A percentile compares a stretch with the other conserved stretches of the same genome.
phyloP scores from a whole-genome alignment of 2,888 invertebrate species.

The Sisyra terminalis region DNA sequence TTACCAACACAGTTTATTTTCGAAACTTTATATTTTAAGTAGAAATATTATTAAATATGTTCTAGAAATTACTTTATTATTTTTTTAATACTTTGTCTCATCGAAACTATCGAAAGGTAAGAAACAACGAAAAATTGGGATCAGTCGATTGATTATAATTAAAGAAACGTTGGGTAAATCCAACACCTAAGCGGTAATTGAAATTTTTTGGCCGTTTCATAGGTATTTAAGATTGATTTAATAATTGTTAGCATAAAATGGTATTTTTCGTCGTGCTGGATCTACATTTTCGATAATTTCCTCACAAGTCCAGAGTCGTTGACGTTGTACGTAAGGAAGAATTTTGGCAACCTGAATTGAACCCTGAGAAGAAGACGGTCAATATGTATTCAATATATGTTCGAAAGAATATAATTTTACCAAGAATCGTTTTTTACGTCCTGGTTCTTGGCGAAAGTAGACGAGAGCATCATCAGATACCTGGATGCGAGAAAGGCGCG shows the following conservation, averaged over 20 bases:
- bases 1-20: too few relatives aligned
- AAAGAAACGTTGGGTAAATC: too few relatives aligned
- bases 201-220: neutral
- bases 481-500: conserved; percentile 16
- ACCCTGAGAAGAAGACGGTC: conserved; percentile 21
- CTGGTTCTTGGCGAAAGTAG: conserved; percentile 29
- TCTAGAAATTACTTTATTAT: too few relatives aligned
- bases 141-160: too few relatives aligned
- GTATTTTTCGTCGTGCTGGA: conserved; percentile 22
- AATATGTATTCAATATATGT: too few relatives aligned
- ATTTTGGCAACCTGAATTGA: conserved; percentile 29
- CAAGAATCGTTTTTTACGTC: conserved; percentile 29
- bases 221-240: too few relatives aligned
- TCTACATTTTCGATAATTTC: conserved; percentile 22
- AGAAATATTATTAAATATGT: too few relatives aligned
- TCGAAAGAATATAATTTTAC: conserved; percentile 17
- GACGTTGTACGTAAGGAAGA: conserved; percentile 23
- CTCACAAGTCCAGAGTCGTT: conserved; percentile 25
- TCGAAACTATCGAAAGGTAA: too few relatives aligned
- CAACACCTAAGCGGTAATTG: neutral
- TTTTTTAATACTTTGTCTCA: too few relatives aligned
- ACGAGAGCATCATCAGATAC: conserved; percentile 27
- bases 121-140: too few relatives aligned
- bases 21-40: too few relatives aligned
- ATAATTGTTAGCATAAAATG: too few relatives aligned